Evolutionary conservation across 1,140 invertebrate genomes (phyloP).

Genomic region (Rhynchophorus ferrugineus): DNA sequence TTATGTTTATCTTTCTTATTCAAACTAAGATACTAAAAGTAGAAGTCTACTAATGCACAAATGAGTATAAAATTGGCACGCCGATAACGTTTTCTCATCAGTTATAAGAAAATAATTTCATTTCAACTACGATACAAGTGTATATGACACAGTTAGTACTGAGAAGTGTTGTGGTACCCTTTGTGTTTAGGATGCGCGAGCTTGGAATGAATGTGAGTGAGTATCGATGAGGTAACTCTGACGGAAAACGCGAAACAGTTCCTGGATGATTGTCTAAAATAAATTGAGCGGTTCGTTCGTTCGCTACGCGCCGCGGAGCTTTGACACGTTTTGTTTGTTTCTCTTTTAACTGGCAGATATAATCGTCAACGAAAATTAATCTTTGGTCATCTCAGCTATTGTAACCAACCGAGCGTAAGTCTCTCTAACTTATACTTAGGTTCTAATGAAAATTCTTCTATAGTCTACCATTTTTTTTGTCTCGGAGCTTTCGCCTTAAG

Average conservation of each 20-base stretch:
- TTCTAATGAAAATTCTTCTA: conserved; percentile 5
- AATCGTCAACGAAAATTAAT: too few relatives aligned
- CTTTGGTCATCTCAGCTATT: too few relatives aligned
- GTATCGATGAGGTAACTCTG: background rate
- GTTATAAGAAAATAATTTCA: background rate
- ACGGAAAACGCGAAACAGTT: too few relatives aligned
- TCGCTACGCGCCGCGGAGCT: too few relatives aligned
- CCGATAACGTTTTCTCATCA: background rate
- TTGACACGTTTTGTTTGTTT: too few relatives aligned
- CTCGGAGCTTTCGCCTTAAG: conserved; percentile 6
- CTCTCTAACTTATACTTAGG: too few relatives aligned
- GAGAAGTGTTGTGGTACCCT: background rate
- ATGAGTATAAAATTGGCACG: background rate
- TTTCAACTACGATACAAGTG: background rate
- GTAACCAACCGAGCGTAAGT: too few relatives aligned
- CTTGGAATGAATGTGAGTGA: background rate
- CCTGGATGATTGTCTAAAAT: too few relatives aligned
- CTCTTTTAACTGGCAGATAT: too few relatives aligned
- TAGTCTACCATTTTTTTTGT: conserved; percentile 1
- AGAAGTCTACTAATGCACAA: background rate
- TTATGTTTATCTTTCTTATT: background rate
- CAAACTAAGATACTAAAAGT: background rate
- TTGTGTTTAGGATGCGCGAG: background rate
- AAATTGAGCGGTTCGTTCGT: too few relatives aligned
- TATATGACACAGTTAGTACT: background rate